These are phyloP conservation scores for Triplophysa siluroides DNA, from an alignment of 2,113 vertebrate genomes.

Conservation along the genomic window DNA sequence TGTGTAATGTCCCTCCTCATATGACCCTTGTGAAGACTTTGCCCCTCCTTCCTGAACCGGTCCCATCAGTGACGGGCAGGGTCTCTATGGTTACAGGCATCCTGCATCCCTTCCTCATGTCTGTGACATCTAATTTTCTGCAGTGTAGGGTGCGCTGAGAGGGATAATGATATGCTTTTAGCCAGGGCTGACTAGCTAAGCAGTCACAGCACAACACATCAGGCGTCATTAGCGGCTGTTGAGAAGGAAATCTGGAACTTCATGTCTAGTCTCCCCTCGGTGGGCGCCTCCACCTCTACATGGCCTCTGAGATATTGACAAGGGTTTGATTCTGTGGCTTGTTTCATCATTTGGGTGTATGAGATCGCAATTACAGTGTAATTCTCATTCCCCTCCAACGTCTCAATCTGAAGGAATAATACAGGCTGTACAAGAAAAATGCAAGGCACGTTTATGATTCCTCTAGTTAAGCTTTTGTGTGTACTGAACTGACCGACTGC, in stretches of 20 bases:
- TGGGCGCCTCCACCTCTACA: constrained; percentile 24
- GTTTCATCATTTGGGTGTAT: constrained; percentile 4
- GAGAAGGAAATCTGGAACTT: constrained; percentile 63
- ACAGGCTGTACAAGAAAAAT: background rate
- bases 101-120: constrained; percentile 60
- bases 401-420: constrained; percentile 5
- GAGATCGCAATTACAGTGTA: background rate
- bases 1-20: constrained; percentile 39
- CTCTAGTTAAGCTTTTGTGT: background rate
- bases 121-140: constrained; percentile 77
- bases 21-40: constrained; percentile 40
- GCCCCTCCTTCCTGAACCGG: constrained; percentile 55
- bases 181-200: constrained; percentile 65
- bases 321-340: constrained; percentile 1
- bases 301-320: constrained; percentile 18
- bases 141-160: constrained; percentile 65
- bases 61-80: constrained; percentile 54
- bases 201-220: constrained; percentile 69
- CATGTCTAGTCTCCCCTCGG: constrained; percentile 41
- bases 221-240: constrained; percentile 73
- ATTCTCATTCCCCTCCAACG: background rate
- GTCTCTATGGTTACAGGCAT: constrained; percentile 65
- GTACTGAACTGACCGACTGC: background rate
- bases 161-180: constrained; percentile 80
- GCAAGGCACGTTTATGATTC: constrained; percentile 8